Base-by-base conservation (phyloP, 2,113 vertebrate species). In the Anhinga anhinga region DNA sequence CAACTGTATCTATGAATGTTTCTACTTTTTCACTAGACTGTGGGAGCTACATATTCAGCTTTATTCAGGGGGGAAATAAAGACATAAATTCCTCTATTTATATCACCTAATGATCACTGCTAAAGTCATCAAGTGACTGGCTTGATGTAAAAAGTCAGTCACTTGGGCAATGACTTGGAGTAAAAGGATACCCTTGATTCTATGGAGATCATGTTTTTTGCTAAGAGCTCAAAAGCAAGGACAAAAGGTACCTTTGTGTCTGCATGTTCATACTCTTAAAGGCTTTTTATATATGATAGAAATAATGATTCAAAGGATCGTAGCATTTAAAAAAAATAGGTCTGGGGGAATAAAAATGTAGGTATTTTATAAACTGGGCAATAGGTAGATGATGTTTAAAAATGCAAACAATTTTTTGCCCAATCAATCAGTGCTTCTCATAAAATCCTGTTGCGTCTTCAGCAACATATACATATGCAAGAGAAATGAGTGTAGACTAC, bases 201-300 rank as follows among this genome's bases (percentile, higher is more conserved):
- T 6, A 4, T 21, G 40, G 61, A 72, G 27, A 42, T 45, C 2
- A 27, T 29, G 13, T 2, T 3, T 77, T 95, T 72, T 74, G 13
- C 44, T 45, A 22, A 32, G 44, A 47, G 12, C 30, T 88, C 23
- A 36, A 71, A 53, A 85, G 26, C 20, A 94, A 67, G n/a, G 47
- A 47, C 15, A 59, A 40, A 40, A 67, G 11, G 2, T 36, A 3
- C 0, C 0, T 58, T 85, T 82, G 7, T 36, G 8, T 56, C 44
- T 76, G 18, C 10, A 8, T 23, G 5, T 11, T 56, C 11, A 15
- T 52, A 9, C 34, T 47, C 82, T 29, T 23, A 42, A 86, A 71
- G 23, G 14, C 15, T 87, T 47, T 32, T 42, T n/a, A 9, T n/a
- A 3, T 58, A 9, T 2, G 4, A 11, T 14, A n/a, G 17, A 90